phyloP scores from a whole-genome alignment of 2,113 vertebrate genomes.

The Prinia subflava region DNA sequence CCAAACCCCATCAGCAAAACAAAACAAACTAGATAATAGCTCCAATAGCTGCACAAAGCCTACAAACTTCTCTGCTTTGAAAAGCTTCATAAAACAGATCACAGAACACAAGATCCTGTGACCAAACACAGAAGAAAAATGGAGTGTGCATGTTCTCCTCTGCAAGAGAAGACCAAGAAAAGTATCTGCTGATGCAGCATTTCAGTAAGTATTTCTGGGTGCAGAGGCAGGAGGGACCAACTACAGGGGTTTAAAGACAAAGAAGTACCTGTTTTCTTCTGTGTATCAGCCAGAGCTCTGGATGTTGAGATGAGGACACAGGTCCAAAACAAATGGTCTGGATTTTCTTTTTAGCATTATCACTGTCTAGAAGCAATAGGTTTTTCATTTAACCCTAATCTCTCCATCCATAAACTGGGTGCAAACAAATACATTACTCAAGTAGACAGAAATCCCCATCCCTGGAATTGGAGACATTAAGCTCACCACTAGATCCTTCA shows the following conservation, averaged over 20 bases:
- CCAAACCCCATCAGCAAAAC: slow-evolving; percentile 25
- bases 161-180: background rate
- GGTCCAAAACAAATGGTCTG: background rate
- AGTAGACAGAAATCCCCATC: background rate
- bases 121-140: background rate
- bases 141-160: background rate
- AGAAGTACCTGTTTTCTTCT: background rate
- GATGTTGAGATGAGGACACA: background rate
- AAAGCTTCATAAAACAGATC: background rate
- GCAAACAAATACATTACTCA: background rate
- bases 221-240: background rate
- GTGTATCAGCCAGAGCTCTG: background rate
- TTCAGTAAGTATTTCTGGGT: background rate
- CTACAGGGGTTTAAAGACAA: background rate
- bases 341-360: background rate
- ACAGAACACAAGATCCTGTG: background rate
- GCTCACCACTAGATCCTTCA: background rate
- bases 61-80: background rate
- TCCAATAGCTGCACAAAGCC: slow-evolving; percentile 9
- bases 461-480: background rate
- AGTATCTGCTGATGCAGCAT: background rate
- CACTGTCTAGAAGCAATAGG: background rate
- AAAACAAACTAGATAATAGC: background rate
- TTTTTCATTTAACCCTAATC: background rate
- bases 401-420: background rate